Evolutionary conservation across 1,140 invertebrate species (phyloP).

Genomic region (Orius insidiosus): DNA sequence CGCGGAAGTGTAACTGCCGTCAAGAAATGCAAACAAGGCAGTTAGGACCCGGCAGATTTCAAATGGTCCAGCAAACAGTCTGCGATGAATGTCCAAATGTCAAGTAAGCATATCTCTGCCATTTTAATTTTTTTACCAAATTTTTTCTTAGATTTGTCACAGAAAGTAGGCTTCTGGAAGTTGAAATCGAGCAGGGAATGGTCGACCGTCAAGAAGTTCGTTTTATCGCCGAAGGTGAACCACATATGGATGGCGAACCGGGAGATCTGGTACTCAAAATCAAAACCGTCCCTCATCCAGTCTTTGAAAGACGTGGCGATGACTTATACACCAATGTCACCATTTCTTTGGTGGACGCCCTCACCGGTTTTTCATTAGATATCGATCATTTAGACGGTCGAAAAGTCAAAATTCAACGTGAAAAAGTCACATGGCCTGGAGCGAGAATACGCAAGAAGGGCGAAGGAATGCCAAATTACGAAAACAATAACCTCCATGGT

Average conservation of each 20-base stretch:
- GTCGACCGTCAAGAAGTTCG: constrained; percentile 89
- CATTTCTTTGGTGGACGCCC: constrained; percentile 79
- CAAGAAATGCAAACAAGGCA: constrained; percentile 96
- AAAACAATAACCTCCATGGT: constrained; percentile 91
- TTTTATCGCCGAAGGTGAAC: constrained; percentile 93
- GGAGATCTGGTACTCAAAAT: constrained; percentile 87
- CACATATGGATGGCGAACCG: constrained; percentile 95
- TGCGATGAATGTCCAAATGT: constrained; percentile 99
- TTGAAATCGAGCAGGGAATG: constrained; percentile 96
- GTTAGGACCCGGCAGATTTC: constrained; percentile 90
- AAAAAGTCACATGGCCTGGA: constrained; percentile 95
- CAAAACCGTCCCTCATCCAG: constrained; percentile 68
- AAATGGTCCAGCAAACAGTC: constrained; percentile 97
- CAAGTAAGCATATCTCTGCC: constrained; percentile 41
- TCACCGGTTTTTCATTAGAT: constrained; percentile 82
- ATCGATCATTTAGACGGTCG: constrained; percentile 93
- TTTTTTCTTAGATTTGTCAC: constrained; percentile 80
- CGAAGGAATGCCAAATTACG: constrained; percentile 98
- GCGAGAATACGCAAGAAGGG: constrained; percentile 89
- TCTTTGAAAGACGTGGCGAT: constrained; percentile 84
- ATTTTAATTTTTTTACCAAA: too few species aligned
- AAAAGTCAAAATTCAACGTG: constrained; percentile 65
- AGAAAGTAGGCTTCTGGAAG: constrained; percentile 81
- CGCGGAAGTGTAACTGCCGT: constrained; percentile 94
- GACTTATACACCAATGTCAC: constrained; percentile 98